phyloP scores from a whole-genome alignment of 2,113 vertebrate genomes.

The Xiphias gladius region DNA sequence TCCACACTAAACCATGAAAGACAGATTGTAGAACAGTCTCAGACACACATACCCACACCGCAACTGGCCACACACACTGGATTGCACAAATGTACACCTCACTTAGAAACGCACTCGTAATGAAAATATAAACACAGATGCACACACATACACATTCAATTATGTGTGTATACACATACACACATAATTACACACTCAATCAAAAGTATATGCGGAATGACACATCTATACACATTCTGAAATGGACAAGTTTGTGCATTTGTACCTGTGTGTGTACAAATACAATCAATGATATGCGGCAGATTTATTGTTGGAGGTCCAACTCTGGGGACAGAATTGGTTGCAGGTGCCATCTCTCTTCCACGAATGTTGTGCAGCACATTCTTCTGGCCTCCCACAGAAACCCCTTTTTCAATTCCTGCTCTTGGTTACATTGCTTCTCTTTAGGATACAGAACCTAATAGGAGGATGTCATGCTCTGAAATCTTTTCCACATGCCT shows the following conservation, averaged over 20 bases:
- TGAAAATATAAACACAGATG: constrained; percentile 33
- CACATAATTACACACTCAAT: constrained; percentile 27
- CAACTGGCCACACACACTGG: constrained; percentile 46
- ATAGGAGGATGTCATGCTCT: constrained; percentile 40
- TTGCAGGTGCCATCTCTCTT: constrained; percentile 60
- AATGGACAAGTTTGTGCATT: constrained; percentile 1
- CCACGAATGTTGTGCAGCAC: constrained; percentile 37
- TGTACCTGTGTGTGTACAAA: constrained; percentile 23
- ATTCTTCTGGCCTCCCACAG: constrained; percentile 47
- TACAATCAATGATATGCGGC: constrained; percentile 40
- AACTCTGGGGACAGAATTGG: constrained; percentile 50
- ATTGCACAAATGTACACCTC: constrained; percentile 17
- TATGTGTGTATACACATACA: background rate
- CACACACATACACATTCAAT: constrained; percentile 4
- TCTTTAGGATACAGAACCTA: constrained; percentile 54
- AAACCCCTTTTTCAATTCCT: constrained; percentile 65
- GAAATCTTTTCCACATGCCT: constrained; percentile 68
- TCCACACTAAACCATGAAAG: constrained; percentile 77
- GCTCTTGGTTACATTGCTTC: constrained; percentile 45
- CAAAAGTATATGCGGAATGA: background rate
- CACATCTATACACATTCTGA: background rate
- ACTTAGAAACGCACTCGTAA: constrained; percentile 17
- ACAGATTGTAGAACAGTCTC: constrained; percentile 76
- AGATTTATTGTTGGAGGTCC: constrained; percentile 62
- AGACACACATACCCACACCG: constrained; percentile 44